Evolutionary conservation across 2,888 invertebrate genomes (phyloP).

Genomic region (Cyclophora albipunctata): DNA sequence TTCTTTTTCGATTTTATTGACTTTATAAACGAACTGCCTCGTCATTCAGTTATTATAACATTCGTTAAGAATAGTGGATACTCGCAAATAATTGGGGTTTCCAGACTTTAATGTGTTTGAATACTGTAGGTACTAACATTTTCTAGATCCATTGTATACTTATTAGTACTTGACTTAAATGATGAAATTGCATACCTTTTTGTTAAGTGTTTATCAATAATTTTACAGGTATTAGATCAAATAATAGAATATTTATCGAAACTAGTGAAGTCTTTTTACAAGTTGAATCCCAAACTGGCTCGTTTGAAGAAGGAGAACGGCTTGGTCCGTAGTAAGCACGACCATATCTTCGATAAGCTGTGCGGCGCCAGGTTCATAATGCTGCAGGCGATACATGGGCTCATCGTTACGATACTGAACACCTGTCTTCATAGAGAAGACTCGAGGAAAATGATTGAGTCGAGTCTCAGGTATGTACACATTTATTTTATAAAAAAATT

Average conservation of each 20-base stretch:
- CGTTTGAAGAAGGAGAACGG: slow-evolving; percentile 59
- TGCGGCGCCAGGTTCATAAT: slow-evolving; percentile 73
- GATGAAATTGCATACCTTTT: no score
- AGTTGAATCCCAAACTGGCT: slow-evolving; percentile 66
- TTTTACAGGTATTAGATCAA: slow-evolving; percentile 75
- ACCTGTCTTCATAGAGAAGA: slow-evolving; percentile 75
- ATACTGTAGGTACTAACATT: no score
- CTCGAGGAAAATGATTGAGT: slow-evolving; percentile 72
- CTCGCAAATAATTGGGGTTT: no score
- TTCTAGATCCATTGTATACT: no score
- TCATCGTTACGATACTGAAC: slow-evolving; percentile 69
- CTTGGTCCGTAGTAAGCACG: slow-evolving; percentile 60
- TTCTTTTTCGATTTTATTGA: no score
- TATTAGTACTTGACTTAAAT: no score
- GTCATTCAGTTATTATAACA: no score
- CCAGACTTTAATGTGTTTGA: no score
- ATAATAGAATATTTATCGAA: slow-evolving; percentile 70
- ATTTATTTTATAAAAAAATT: no score
- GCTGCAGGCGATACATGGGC: slow-evolving; percentile 68
- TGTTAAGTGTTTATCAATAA: background rate
- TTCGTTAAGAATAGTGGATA: no score
- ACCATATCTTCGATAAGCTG: slow-evolving; percentile 68
- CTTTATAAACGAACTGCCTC: no score
- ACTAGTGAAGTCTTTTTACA: slow-evolving; percentile 69
- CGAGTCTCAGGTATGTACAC: slow-evolving; percentile 67